These are phyloP conservation scores for Gambusia affinis DNA, from an alignment of 2,113 vertebrate genomes.

Conservation along the genomic window DNA sequence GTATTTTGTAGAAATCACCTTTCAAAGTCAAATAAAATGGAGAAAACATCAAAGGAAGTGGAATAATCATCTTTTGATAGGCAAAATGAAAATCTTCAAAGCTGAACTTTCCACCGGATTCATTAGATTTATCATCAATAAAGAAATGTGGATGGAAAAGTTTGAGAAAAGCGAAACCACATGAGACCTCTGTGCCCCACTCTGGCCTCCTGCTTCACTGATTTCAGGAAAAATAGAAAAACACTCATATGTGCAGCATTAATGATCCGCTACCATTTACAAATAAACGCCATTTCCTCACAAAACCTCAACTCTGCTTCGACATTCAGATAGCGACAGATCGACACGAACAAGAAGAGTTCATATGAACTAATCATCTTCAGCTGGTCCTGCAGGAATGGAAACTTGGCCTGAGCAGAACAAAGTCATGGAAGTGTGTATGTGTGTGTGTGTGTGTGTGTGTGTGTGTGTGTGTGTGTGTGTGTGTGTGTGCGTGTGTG, in stretches of 20 bases:
- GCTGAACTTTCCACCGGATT: too few species aligned
- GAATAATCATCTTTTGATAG: too few species aligned
- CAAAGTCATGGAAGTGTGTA: too few species aligned
- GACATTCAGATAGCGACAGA: constrained; percentile 11
- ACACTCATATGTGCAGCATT: constrained; percentile 22
- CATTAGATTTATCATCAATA: too few species aligned
- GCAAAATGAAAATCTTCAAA: too few species aligned
- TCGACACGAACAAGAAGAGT: neutral
- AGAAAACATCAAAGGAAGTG: neutral
- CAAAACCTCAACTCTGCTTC: neutral
- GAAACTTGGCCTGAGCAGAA: too few species aligned
- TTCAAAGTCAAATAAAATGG: neutral
- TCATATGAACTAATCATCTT: neutral
- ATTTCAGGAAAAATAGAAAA: neutral
- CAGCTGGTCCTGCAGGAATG: too few species aligned
- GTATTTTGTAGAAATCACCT: too few species aligned
- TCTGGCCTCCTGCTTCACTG: neutral
- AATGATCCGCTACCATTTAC: constrained; percentile 26
- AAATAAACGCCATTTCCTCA: constrained; percentile 36
- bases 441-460: too few species aligned
- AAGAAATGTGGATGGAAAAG: constrained; percentile 18
- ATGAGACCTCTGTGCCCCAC: constrained; percentile 12
- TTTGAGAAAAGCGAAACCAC: constrained; percentile 49
- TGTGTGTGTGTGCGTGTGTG: too few species aligned
- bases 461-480: too few species aligned